phyloP scores from a whole-genome alignment of 2,888 invertebrate species.

The Stenodera caucasica region DNA sequence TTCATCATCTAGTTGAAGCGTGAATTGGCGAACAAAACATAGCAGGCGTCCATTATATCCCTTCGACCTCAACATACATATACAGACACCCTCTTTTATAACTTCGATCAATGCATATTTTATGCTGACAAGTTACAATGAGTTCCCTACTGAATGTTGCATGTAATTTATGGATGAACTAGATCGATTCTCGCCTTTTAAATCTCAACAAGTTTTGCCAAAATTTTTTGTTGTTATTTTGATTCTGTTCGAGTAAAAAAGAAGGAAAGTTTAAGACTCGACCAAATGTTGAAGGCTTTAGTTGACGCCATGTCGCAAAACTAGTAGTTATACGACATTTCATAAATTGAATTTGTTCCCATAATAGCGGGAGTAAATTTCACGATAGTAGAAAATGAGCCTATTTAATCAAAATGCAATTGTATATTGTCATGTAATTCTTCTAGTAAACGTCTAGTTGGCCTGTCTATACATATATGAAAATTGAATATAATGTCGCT shows the following conservation, averaged over 20 bases:
- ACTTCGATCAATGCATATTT: constrained; percentile 27
- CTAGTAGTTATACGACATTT: constrained; percentile 7
- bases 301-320: background rate
- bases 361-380: background rate
- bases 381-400: constrained; percentile 14
- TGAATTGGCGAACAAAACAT: constrained; percentile 32
- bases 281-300: background rate
- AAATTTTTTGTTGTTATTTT: background rate
- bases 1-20: constrained; percentile 30
- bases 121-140: constrained; percentile 28
- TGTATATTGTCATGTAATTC: constrained; percentile 17
- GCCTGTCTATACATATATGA: constrained; percentile 15
- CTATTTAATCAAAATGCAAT: constrained; percentile 17
- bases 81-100: constrained; percentile 16
- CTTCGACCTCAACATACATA: constrained; percentile 12
- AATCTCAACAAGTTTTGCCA: constrained; percentile 6
- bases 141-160: constrained; percentile 16
- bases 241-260: background rate
- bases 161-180: constrained; percentile 18
- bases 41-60: constrained; percentile 28
- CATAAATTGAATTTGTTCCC: background rate
- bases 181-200: constrained; percentile 8
- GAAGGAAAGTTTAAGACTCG: background rate
- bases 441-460: constrained; percentile 7
- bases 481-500: constrained; percentile 25